Conservation (phyloP, 1,140 invertebrate species). For the Drosophila erecta region DNA sequence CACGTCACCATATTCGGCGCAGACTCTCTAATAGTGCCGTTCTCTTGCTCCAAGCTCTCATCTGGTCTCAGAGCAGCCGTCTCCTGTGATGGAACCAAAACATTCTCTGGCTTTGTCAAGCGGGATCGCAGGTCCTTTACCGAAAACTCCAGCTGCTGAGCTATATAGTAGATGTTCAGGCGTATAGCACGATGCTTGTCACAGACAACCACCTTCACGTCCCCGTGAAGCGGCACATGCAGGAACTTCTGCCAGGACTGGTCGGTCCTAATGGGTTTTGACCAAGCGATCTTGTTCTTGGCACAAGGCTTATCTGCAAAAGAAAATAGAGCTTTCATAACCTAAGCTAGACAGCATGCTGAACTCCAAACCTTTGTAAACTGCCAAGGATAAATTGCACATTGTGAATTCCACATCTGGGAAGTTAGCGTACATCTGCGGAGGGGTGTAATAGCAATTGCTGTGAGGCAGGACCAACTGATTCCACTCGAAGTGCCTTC, state of each 20-base stretch:
- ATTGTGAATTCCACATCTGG: slow-evolving; percentile 78
- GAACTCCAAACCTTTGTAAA: slow-evolving; percentile 47
- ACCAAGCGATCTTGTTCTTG: slow-evolving; percentile 84
- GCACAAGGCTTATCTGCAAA: slow-evolving; percentile 23
- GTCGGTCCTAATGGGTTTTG: slow-evolving; percentile 84
- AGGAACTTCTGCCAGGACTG: slow-evolving; percentile 88
- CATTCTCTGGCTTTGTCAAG: slow-evolving; percentile 50
- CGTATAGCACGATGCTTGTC: slow-evolving; percentile 76
- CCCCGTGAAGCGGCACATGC: slow-evolving; percentile 87
- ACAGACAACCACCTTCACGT: slow-evolving; percentile 89
- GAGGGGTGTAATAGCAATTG: slow-evolving; percentile 79
- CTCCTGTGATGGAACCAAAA: background rate
- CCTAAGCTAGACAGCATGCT: fast-evolving
- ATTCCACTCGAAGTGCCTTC: slow-evolving; percentile 78
- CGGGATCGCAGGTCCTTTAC: slow-evolving; percentile 79
- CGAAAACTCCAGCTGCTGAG: slow-evolving; percentile 77
- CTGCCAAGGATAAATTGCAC: slow-evolving; percentile 75
- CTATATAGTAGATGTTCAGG: slow-evolving; percentile 76
- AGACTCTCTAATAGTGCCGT: background rate
- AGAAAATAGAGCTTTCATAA: background rate
- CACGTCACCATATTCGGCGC: slow-evolving; percentile 24
- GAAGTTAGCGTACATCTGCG: slow-evolving; percentile 76
- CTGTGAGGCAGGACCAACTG: slow-evolving; percentile 63
- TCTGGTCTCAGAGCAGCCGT: background rate
- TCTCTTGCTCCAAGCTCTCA: too few species aligned